phyloP scores from a whole-genome alignment of 2,797 vertebrate genomes.

The Hyperoplus lanceolatus region DNA sequence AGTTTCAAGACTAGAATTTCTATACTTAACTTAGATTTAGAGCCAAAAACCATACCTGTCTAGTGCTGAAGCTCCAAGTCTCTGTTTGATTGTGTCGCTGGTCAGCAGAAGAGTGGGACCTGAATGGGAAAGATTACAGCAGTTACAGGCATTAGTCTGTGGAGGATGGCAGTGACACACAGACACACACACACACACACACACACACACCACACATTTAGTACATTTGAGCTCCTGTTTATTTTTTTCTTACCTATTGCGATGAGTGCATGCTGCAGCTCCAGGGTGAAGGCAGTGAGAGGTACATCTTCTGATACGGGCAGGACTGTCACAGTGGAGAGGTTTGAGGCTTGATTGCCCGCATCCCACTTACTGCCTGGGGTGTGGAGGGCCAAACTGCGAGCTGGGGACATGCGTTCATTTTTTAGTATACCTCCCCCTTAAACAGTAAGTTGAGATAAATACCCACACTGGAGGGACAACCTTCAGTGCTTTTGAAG shows the following conservation, averaged over 20 bases:
- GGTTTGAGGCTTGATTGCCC: constrained; percentile 91
- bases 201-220: too few relatives aligned
- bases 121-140: constrained; percentile 58
- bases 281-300: constrained; percentile 92
- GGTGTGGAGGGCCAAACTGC: constrained; percentile 87
- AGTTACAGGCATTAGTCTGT: constrained; percentile 1
- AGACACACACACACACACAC: too few relatives aligned
- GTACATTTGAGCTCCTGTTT: not conserved
- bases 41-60: constrained; percentile 87
- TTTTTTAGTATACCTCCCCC: constrained; percentile 23
- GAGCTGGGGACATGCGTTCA: constrained; percentile 79
- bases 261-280: constrained; percentile 92
- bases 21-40: too few relatives aligned
- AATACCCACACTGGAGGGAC: constrained; percentile 1
- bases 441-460: not conserved
- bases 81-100: constrained; percentile 93
- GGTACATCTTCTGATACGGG: constrained; percentile 95
- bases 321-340: constrained; percentile 93
- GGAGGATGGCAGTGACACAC: not conserved
- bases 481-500: not conserved
- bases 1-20: too few relatives aligned
- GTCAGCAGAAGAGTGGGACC: constrained; percentile 93
- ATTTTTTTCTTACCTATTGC: constrained; percentile 86
- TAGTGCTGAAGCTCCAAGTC: constrained; percentile 91
- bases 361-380: constrained; percentile 92